phyloP scores from a whole-genome alignment of 2,797 vertebrate genomes.

The Amblyopsis hoosieri region DNA sequence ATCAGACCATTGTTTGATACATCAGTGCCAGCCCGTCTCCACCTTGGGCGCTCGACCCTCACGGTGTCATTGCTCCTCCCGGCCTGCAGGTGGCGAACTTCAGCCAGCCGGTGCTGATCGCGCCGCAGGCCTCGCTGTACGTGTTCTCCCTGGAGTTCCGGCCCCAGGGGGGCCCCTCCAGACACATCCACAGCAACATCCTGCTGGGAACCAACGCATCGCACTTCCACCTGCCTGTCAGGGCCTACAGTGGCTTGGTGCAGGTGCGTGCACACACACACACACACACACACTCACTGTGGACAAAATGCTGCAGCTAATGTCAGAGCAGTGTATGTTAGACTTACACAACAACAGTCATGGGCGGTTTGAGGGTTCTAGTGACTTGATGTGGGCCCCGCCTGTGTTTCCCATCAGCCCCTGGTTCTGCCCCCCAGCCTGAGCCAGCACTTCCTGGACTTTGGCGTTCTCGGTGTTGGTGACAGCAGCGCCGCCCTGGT shows the following conservation, averaged over 20 bases:
- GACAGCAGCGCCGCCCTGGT: constrained; percentile 85
- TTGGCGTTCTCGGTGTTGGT: constrained; percentile 85
- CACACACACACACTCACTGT: neutral
- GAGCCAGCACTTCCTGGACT: constrained; percentile 85
- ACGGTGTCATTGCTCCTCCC: neutral
- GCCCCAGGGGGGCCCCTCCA: constrained; percentile 81
- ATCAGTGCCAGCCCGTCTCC: neutral
- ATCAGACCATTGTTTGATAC: too few relatives aligned
- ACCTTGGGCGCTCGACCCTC: neutral
- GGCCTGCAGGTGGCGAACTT: constrained; percentile 84
- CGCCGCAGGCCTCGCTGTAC: constrained; percentile 83
- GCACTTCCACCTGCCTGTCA: constrained; percentile 88
- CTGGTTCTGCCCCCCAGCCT: constrained; percentile 82
- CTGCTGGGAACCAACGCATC: constrained; percentile 90
- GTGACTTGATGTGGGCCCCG: neutral
- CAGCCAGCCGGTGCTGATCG: constrained; percentile 86
- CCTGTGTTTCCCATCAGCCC: constrained; percentile 64
- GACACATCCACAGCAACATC: constrained; percentile 88
- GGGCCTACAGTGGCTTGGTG: constrained; percentile 90
- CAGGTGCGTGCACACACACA: constrained; percentile 68
- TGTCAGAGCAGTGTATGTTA: too few relatives aligned
- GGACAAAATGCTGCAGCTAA: too few relatives aligned
- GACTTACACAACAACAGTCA: neutral
- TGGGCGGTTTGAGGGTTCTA: neutral
- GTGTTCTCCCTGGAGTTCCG: constrained; percentile 87